Evolutionary conservation across 2,113 vertebrate species (phyloP).

Genomic region (Sapajus apella): DNA sequence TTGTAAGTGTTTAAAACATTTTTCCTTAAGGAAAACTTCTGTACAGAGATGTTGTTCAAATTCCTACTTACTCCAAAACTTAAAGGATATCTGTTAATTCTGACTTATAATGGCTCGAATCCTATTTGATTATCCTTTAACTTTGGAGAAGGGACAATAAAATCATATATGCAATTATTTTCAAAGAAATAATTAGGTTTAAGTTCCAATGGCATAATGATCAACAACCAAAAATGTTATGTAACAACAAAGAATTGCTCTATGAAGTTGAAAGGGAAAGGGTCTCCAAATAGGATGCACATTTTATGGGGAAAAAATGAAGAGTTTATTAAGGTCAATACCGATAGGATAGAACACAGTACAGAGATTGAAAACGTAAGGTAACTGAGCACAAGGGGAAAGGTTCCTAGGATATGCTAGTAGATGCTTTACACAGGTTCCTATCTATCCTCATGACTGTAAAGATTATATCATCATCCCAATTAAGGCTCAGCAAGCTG

Average conservation of each 20-base stretch:
- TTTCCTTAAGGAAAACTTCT: neutral
- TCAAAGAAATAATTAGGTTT: conserved; percentile 5
- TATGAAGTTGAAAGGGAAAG: neutral
- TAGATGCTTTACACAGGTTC: neutral
- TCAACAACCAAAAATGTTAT: conserved; percentile 1
- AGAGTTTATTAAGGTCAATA: neutral
- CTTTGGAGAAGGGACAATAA: conserved; percentile 27
- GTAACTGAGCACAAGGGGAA: neutral
- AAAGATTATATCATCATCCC: neutral
- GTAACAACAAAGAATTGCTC: neutral
- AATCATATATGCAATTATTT: conserved; percentile 18
- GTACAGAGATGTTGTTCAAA: neutral
- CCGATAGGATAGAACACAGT: neutral
- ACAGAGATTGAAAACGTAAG: neutral
- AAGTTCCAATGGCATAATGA: neutral
- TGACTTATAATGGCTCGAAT: neutral
- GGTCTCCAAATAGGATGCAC: neutral
- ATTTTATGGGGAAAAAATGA: neutral
- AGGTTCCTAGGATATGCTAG: rapidly evolving
- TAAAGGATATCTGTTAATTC: neutral
- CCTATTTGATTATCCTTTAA: neutral
- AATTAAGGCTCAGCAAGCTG: neutral
- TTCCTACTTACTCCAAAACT: neutral
- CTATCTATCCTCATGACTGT: neutral
- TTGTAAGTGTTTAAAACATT: neutral